Evolutionary conservation across 1,140 invertebrate species (phyloP).

Genomic region (Saccostrea glomerata): DNA sequence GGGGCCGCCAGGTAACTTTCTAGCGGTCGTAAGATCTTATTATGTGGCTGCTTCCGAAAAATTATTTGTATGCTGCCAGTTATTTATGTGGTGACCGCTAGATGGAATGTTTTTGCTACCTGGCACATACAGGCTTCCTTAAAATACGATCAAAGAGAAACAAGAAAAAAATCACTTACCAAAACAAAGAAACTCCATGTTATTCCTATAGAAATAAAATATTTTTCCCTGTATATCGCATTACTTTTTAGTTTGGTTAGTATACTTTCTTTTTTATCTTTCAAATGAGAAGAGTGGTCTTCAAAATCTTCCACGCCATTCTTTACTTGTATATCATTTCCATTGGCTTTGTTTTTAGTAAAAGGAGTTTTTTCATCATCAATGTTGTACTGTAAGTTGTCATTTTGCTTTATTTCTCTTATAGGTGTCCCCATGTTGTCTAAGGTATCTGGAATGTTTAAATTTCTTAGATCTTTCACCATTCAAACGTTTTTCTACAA

Average conservation of each 20-base stretch:
- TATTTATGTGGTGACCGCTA: too few species aligned
- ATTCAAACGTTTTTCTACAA: too few species aligned
- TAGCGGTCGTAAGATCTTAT: too few species aligned
- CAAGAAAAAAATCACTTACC: background rate
- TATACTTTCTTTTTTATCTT: background rate
- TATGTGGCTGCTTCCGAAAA: too few species aligned
- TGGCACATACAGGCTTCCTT: too few species aligned
- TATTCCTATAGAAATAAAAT: conserved; percentile 10
- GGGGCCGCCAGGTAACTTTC: too few species aligned
- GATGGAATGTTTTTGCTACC: too few species aligned
- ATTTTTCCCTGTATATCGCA: conserved; percentile 30
- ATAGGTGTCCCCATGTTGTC: background rate
- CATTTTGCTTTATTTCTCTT: background rate
- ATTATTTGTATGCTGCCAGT: too few species aligned
- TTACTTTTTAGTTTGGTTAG: background rate
- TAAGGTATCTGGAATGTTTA: background rate
- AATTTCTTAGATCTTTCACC: too few species aligned
- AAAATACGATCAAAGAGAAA: too few species aligned
- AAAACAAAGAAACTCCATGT: background rate
- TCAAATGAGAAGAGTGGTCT: too few species aligned
- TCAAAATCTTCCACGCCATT: background rate
- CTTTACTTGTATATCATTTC: background rate
- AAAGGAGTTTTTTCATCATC: conserved; percentile 11
- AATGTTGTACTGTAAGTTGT: background rate
- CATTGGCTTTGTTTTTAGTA: background rate